A percentile compares a stretch with the other conserved stretches of the same genome.
These are phyloP conservation scores for Dryomyza anilis DNA, from an alignment of 2,888 invertebrate species.

Conservation along the genomic window DNA sequence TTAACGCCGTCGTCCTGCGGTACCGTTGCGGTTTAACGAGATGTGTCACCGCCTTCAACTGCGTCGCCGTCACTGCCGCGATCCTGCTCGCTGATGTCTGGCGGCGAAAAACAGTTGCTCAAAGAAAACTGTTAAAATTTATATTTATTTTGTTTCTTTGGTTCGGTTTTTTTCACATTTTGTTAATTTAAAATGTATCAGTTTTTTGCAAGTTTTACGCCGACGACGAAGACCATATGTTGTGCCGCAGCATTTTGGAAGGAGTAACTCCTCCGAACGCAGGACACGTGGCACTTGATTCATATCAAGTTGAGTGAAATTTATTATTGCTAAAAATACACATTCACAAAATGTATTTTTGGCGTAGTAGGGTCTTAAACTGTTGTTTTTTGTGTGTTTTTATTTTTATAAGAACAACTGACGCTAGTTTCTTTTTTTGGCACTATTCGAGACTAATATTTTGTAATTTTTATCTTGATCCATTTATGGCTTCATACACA, in stretches of 20 bases:
- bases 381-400: too few relatives aligned
- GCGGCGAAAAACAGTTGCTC: slow-evolving; percentile 38
- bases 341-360: neutral
- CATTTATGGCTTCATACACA: too few relatives aligned
- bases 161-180: neutral
- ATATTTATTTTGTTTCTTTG: slow-evolving; percentile 24
- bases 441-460: neutral
- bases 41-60: slow-evolving; percentile 51
- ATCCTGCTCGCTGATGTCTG: slow-evolving; percentile 37
- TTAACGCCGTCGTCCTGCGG: neutral
- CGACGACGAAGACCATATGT: slow-evolving; percentile 8
- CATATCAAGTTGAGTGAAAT: slow-evolving; percentile 42
- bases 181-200: slow-evolving; percentile 44
- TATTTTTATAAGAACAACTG: too few relatives aligned
- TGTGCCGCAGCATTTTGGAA: neutral
- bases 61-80: neutral
- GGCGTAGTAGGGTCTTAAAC: neutral
- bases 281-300: slow-evolving; percentile 57
- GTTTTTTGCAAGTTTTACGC: too few relatives aligned
- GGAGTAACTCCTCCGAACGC: too few relatives aligned
- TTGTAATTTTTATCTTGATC: neutral
- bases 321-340: slow-evolving; percentile 8
- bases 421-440: too few relatives aligned
- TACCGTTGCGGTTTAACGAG: slow-evolving; percentile 53
- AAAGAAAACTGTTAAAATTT: slow-evolving; percentile 31